These are phyloP conservation scores for Rhinoptilus africanus DNA, from an alignment of 2,113 vertebrate genomes.

Conservation along the genomic window DNA sequence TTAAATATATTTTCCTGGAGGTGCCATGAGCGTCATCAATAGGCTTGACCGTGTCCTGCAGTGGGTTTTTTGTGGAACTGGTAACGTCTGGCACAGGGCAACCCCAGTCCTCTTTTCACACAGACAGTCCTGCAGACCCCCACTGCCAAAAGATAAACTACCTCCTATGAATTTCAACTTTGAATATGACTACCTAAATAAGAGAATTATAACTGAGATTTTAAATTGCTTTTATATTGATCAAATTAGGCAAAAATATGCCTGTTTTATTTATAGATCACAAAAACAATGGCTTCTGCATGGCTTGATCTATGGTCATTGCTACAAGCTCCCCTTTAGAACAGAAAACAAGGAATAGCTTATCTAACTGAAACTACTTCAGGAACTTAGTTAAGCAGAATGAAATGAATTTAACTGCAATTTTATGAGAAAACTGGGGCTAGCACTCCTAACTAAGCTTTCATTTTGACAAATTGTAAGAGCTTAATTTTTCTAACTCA, in stretches of 20 bases:
- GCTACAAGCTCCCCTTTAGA: background rate
- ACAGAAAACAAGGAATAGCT: background rate
- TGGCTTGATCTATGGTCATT: background rate
- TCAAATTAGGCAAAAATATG: background rate
- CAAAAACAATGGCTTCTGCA: background rate
- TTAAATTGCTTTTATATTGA: background rate
- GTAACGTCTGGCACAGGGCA: background rate
- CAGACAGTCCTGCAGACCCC: rapidly evolving
- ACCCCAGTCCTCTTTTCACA: background rate
- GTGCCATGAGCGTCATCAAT: background rate
- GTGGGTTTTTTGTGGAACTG: background rate
- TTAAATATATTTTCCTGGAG: background rate
- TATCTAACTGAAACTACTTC: background rate
- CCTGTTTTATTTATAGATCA: background rate
- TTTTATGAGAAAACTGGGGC: background rate
- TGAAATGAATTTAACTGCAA: background rate
- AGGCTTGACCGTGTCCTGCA: background rate
- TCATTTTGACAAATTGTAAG: background rate
- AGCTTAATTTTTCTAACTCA: background rate
- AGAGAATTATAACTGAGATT: background rate
- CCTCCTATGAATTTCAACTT: background rate
- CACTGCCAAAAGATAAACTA: background rate
- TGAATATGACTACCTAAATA: background rate
- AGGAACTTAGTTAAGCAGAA: background rate
- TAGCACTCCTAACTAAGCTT: background rate